These are phyloP conservation scores for Unio pictorum DNA, from an alignment of 2,888 invertebrate genomes.

Conservation along the genomic window DNA sequence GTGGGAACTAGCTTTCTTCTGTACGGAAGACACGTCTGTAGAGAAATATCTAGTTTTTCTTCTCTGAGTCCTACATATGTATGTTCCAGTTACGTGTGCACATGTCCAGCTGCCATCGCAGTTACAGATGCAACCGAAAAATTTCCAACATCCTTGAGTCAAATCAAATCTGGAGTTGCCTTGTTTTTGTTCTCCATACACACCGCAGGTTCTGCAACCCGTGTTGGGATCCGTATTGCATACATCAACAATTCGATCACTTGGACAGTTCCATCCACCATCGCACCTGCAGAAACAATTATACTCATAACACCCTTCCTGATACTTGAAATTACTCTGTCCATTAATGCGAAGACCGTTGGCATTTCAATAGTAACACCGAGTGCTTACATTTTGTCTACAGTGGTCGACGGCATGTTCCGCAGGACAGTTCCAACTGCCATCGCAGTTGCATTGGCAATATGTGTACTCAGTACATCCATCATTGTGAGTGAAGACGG, in stretches of 20 bases:
- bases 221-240: slow-evolving; percentile 36
- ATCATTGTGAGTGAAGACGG: slow-evolving; percentile 22
- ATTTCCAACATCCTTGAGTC: slow-evolving; percentile 34
- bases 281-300: slow-evolving; percentile 47
- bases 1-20: too few species aligned
- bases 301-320: slow-evolving; percentile 42
- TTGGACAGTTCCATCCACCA: slow-evolving; percentile 46
- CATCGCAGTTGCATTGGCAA: slow-evolving; percentile 39
- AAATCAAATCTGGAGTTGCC: slow-evolving; percentile 39
- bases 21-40: too few species aligned
- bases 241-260: slow-evolving; percentile 32
- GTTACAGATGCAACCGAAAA: slow-evolving; percentile 40
- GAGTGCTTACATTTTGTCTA: slow-evolving; percentile 27
- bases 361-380: slow-evolving; percentile 45
- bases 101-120: slow-evolving; percentile 36
- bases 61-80: slow-evolving; percentile 10
- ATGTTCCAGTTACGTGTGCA: slow-evolving; percentile 6
- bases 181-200: slow-evolving; percentile 12
- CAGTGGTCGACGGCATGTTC: slow-evolving; percentile 45
- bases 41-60: too few species aligned
- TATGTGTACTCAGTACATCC: slow-evolving; percentile 9
- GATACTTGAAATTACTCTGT: slow-evolving; percentile 28
- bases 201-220: slow-evolving; percentile 44
- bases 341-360: slow-evolving; percentile 33
- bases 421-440: slow-evolving; percentile 42